Base-by-base conservation (phyloP, 2,888 invertebrate genomes). In the Pseudococcus viburni region DNA sequence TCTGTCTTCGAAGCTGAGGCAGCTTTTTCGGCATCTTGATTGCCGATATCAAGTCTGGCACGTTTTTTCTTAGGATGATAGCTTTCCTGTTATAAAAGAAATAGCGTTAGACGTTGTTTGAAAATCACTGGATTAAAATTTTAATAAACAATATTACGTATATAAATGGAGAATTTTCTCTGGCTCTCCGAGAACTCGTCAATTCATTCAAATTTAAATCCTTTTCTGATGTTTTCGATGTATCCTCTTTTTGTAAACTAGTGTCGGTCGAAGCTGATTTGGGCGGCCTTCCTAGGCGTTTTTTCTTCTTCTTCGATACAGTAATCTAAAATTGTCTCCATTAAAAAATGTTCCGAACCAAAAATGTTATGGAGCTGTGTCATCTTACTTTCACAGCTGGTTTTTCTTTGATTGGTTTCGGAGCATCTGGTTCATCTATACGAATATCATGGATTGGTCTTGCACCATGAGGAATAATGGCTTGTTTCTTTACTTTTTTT, bases 181-280 rank as follows among this genome's bases (percentile, higher is more conserved):
- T 83, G 26, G 19, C 15, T 46, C 46, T 83, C 8, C n/a, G 46
- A n/a, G 80, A 46, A 46, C 42, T 80, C 17, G 39, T 80, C 42
- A 80, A 80, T 42, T 80, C 80, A n/a, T 80, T 80, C 42, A 80
- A 80, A 80, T 83, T 83, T 19, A 83, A 83, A 46, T 83, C 46
- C 8, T 83, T 83, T 19, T 83, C 80, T 12, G 11, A 4, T 11
- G 46, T 39, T 46, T 83, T 39, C 1, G 77, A 39, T 5, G 15
- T n/a, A 8, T 77, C 39, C 0, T 17, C 12, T 33, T 77, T 77
- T 12, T 77, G 33, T 39, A 83, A 26, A 83, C 80, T 46, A 12
- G 42, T 83, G 19, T 46, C 19, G 3, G 6, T 46, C 11, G 19
- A 3, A 83, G 9, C 46, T 8, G 80, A 46, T 83, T 83, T 83